A percentile compares a stretch with the other conserved stretches of the same genome.
phyloP scores from a whole-genome alignment of 2,797 vertebrate genomes.

The Danio aesculapii region DNA sequence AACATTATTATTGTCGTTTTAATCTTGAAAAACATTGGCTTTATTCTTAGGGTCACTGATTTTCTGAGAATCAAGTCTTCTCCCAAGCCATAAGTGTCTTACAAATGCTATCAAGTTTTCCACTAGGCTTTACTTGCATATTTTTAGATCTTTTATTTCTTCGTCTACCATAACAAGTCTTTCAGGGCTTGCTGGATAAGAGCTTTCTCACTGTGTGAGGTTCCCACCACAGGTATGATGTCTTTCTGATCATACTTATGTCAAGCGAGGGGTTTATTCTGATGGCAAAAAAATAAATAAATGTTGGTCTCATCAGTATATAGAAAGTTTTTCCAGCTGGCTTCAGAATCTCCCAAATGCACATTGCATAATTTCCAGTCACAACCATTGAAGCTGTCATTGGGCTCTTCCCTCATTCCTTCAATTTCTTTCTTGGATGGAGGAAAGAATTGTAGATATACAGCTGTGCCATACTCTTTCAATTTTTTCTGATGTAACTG shows the following conservation, averaged over 20 bases:
- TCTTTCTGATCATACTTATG: neutral
- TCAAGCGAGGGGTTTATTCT: neutral
- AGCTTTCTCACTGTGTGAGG: neutral
- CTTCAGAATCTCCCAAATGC: conserved; percentile 12
- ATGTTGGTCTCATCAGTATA: conserved; percentile 10
- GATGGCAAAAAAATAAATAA: neutral
- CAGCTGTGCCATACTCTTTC: neutral
- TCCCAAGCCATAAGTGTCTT: neutral
- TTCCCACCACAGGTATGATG: neutral
- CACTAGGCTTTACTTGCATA: neutral
- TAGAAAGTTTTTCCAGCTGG: conserved; percentile 14
- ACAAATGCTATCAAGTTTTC: neutral
- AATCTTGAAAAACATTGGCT: conserved; percentile 6
- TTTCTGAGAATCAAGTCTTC: conserved; percentile 11
- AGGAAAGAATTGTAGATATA: neutral
- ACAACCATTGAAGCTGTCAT: neutral
- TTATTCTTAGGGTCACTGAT: neutral
- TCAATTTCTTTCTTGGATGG: neutral
- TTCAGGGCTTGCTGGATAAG: neutral
- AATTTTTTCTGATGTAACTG: neutral
- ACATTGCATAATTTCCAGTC: neutral
- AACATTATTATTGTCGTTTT: neutral
- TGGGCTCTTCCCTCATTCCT: neutral
- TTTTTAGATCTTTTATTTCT: neutral
- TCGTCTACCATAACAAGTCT: neutral